Evolutionary conservation across 1,140 invertebrate genomes (phyloP), one percentile per base, ranked within the genome.

Genomic region (Macrobrachium rosenbergii): DNA sequence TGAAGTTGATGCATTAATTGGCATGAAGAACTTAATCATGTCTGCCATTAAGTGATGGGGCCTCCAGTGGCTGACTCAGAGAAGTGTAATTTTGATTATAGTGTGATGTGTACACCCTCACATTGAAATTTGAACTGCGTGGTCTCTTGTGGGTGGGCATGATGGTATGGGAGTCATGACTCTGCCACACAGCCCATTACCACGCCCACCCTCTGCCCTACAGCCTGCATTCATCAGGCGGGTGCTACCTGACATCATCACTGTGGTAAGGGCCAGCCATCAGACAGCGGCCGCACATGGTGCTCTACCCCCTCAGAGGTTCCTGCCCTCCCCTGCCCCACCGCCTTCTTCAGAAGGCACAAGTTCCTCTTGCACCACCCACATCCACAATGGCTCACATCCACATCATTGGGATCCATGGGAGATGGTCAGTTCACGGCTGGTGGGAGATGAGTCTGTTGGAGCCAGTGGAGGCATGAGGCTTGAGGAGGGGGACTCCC

Each of bases 171-270:
- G 72, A 58, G 58, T 28, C 72, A 83, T 75, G 59, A 76, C 82
- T 28, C 58, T 52, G 19, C 82, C 82, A 17, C n/a, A 43, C 72
- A 58, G n/a, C 19, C 82, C 69, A 17, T 21, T 60, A 62, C 69
- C 82, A 23, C 59, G 45, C 23, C 45, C 82, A 76, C 58, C 82
- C 52, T 11, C 82, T 62, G 58, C 82, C 75, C n/a, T 8, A 5
- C 19, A 83, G 21, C 59, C 58, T 52, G 14, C 23, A 43, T 17
- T 43, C 69, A 43, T 45, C 12, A 83, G 72, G 69, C 52, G 72
- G 17, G 82, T 73, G 43, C 82, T 83, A 11, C 82, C 82, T 5
- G 82, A 83, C 59, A 83, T 83, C 19, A 72, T 83, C 16, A 83
- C 16, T 62, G 72, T 76, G 82, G 82, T 83, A 52, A n/a, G 28